Evolutionary conservation across 1,140 invertebrate genomes (phyloP).

Genomic region (Ceratitis capitata): DNA sequence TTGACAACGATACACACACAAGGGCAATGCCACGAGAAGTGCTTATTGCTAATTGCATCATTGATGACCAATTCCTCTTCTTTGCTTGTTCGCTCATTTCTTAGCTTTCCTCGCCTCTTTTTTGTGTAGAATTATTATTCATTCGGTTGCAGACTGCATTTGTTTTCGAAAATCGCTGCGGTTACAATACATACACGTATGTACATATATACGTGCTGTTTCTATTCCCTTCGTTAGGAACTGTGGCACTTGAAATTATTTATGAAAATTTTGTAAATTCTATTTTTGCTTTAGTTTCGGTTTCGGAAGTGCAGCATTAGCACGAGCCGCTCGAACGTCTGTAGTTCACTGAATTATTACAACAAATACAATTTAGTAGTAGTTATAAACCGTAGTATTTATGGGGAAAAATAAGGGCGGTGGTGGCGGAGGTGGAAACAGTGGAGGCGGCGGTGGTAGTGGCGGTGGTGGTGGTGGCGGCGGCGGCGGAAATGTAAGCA

Average conservation of each 20-base stretch:
- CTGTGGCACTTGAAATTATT: background rate
- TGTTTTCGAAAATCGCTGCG: background rate
- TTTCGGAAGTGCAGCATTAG: background rate
- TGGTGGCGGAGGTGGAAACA: slow-evolving; percentile 47
- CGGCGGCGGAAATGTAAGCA: slow-evolving; percentile 60
- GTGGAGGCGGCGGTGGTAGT: slow-evolving; percentile 49
- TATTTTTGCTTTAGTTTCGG: background rate
- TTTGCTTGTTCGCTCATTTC: background rate
- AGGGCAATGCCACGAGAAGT: background rate
- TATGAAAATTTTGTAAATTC: background rate
- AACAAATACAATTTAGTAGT: background rate
- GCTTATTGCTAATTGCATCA: background rate
- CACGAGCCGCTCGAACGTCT: background rate
- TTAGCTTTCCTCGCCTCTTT: background rate
- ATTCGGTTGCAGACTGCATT: background rate
- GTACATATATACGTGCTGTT: no score
- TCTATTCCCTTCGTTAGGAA: background rate
- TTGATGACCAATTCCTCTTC: background rate
- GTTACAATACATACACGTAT: background rate
- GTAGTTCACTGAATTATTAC: background rate
- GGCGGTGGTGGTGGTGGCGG: slow-evolving; percentile 48
- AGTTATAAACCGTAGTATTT: background rate
- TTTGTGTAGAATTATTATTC: no score
- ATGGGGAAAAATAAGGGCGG: slow-evolving; percentile 63
- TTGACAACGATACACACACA: background rate